Evolutionary conservation across 2,888 invertebrate genomes (phyloP).

Genomic region (Tribolium freemani): DNA sequence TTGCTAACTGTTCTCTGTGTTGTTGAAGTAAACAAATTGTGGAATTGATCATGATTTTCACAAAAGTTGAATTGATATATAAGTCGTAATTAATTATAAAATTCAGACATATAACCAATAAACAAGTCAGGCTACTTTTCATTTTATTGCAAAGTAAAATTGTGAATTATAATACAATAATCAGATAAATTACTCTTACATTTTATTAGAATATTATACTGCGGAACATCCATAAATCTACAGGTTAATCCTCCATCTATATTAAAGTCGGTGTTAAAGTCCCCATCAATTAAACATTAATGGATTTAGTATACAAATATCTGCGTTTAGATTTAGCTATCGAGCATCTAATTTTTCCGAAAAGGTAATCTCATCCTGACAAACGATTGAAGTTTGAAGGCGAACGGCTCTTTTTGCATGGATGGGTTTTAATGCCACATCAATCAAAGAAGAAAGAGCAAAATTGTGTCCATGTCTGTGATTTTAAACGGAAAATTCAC

Average conservation of each 20-base stretch:
- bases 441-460: neutral
- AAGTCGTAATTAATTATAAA: neutral
- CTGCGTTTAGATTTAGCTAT: neutral
- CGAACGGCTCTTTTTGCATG: neutral
- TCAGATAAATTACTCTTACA: neutral
- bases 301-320: neutral
- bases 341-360: neutral
- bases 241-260: neutral
- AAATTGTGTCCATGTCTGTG: neutral
- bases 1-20: neutral
- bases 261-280: neutral
- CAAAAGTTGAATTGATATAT: no score
- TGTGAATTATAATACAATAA: neutral
- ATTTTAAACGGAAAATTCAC: no score
- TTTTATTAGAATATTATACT: neutral
- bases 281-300: neutral
- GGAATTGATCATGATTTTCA: no score
- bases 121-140: neutral
- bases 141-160: neutral
- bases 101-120: neutral
- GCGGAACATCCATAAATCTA: neutral
- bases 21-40: neutral
- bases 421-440: neutral
- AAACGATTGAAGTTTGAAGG: neutral
- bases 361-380: neutral